Evolutionary conservation across 2,888 invertebrate genomes (phyloP).

Genomic region (Cephus nigrinus): DNA sequence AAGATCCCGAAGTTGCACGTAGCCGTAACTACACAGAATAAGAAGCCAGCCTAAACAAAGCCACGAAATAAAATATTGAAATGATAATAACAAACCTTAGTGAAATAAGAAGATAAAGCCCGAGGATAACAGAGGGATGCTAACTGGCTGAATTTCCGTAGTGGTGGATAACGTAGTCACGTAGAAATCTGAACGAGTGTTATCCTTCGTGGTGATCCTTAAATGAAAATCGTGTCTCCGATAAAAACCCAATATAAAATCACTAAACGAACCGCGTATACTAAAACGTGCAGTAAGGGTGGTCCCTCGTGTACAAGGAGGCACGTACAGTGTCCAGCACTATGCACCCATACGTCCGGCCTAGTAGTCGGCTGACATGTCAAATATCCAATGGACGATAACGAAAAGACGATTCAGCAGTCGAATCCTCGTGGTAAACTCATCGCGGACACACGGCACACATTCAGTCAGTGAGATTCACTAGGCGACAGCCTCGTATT

Average conservation of each 20-base stretch:
- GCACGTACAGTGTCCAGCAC: neutral
- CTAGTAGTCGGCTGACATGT: neutral
- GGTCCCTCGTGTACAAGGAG: neutral
- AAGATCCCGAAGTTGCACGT: neutral
- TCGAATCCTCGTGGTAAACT: neutral
- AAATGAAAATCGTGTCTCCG: neutral
- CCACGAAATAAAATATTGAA: neutral
- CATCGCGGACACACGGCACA: neutral
- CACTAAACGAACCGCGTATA: neutral
- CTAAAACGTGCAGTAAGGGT: neutral
- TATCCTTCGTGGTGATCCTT: neutral
- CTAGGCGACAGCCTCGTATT: neutral
- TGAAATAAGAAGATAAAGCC: neutral
- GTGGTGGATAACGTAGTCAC: neutral
- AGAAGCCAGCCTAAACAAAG: neutral
- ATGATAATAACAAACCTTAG: neutral
- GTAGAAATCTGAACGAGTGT: neutral
- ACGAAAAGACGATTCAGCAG: neutral
- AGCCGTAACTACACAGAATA: neutral
- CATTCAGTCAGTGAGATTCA: conserved; percentile 1
- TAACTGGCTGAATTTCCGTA: neutral
- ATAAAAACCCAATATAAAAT: neutral
- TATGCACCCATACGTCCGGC: conserved; percentile 2
- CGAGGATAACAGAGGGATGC: neutral
- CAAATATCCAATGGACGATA: neutral